Evolutionary conservation across 2,888 invertebrate species (phyloP).

Genomic region (Leptopilina syphax): DNA sequence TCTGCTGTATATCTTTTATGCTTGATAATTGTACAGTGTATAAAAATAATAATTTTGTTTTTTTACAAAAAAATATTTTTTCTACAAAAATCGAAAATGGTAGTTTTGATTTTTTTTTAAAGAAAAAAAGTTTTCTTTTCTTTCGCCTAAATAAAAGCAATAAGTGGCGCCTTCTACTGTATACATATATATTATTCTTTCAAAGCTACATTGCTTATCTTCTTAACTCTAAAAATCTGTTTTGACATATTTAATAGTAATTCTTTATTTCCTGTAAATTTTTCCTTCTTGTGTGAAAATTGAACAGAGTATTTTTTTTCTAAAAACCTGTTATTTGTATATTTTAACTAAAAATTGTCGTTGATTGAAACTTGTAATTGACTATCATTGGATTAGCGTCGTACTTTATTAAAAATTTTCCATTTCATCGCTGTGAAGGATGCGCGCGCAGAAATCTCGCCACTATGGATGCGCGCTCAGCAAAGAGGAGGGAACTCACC

Average conservation of each 20-base stretch:
- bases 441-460: no score
- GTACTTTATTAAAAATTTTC: no score
- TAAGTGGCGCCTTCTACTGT: constrained; percentile 15
- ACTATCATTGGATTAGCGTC: no score
- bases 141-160: background rate
- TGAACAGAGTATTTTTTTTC: background rate
- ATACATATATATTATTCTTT: constrained; percentile 14
- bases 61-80: no score
- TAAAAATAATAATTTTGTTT: background rate
- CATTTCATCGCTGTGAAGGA: no score
- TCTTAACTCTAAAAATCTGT: background rate
- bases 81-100: no score
- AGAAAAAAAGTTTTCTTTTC: background rate
- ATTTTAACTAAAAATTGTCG: background rate
- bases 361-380: no score
- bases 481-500: no score
- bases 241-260: background rate
- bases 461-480: no score
- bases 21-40: constrained; percentile 28
- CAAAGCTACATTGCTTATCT: constrained; percentile 28
- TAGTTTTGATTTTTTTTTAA: no score
- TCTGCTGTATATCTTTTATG: constrained; percentile 18
- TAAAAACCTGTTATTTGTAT: background rate
- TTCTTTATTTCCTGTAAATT: constrained; percentile 28
- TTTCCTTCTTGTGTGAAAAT: background rate